phyloP scores from a whole-genome alignment of 2,888 invertebrate species.

The Creontiades dilutus region DNA sequence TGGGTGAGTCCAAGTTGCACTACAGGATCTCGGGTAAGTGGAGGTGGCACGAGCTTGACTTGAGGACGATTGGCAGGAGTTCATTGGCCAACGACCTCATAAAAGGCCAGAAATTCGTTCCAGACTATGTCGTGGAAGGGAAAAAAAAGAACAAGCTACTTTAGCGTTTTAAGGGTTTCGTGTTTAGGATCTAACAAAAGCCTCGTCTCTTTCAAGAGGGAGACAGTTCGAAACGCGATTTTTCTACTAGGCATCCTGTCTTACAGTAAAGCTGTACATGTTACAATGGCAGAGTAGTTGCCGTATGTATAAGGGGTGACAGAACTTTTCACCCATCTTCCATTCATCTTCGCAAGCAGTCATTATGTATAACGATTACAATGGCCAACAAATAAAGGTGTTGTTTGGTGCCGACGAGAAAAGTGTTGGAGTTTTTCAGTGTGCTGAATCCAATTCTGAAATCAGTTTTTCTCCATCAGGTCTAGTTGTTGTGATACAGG shows the following conservation, averaged over 20 bases:
- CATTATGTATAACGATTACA: too few relatives aligned
- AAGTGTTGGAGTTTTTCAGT: too few relatives aligned
- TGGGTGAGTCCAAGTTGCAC: not conserved
- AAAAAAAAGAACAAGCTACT: not conserved
- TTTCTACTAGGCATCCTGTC: too few relatives aligned
- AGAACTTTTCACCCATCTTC: too few relatives aligned
- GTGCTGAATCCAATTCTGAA: too few relatives aligned
- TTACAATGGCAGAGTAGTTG: too few relatives aligned
- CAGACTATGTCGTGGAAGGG: slow-evolving; percentile 6
- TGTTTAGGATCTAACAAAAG: slow-evolving; percentile 48
- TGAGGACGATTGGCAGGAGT: slow-evolving; percentile 9
- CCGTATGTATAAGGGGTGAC: too few relatives aligned
- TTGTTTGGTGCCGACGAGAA: too few relatives aligned
- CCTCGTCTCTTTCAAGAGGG: not conserved
- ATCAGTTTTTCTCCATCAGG: too few relatives aligned
- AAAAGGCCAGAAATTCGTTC: slow-evolving; percentile 53
- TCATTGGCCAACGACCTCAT: slow-evolving; percentile 50
- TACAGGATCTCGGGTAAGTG: not conserved
- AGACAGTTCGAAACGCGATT: not conserved
- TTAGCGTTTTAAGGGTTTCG: slow-evolving; percentile 28
- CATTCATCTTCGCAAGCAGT: too few relatives aligned
- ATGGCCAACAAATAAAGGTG: too few relatives aligned
- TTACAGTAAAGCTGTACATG: not conserved
- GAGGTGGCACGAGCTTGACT: slow-evolving; percentile 26
- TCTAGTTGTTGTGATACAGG: too few relatives aligned